These are phyloP conservation scores for Etia nguti DNA, from an alignment of 2,113 vertebrate genomes.

Conservation along the genomic window DNA sequence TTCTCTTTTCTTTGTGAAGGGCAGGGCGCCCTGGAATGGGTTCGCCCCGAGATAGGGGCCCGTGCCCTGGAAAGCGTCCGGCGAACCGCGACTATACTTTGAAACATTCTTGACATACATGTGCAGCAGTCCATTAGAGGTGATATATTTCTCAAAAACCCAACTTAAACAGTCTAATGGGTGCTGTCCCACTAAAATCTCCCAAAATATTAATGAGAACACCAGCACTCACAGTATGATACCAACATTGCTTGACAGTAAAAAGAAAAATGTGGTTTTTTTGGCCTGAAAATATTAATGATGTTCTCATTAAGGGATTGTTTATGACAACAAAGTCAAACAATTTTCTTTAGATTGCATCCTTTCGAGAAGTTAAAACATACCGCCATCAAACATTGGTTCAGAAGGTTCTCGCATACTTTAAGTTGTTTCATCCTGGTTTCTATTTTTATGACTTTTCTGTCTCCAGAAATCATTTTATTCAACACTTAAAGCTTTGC, in stretches of 20 bases:
- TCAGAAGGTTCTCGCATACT: not conserved
- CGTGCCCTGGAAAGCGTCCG: no score
- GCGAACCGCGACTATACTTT: no score
- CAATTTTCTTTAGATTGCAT: not conserved
- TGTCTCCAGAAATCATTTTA: not conserved
- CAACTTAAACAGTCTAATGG: not conserved
- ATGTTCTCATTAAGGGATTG: not conserved
- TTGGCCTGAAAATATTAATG: not conserved
- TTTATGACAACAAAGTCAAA: not conserved
- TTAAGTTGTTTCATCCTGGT: not conserved
- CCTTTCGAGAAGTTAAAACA: not conserved
- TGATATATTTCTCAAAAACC: not conserved
- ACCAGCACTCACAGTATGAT: not conserved
- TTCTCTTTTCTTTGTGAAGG: no score
- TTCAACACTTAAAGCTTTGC: not conserved
- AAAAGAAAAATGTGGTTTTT: not conserved
- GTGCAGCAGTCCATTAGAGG: not conserved
- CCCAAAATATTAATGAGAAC: not conserved
- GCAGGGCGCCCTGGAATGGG: no score
- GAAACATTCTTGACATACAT: not conserved
- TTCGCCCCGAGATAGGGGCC: no score
- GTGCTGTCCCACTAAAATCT: not conserved
- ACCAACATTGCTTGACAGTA: not conserved
- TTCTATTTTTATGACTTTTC: not conserved
- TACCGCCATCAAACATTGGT: not conserved